These are phyloP conservation scores for Drosophila affinis DNA, from an alignment of 2,888 invertebrate genomes.

Conservation along the genomic window DNA sequence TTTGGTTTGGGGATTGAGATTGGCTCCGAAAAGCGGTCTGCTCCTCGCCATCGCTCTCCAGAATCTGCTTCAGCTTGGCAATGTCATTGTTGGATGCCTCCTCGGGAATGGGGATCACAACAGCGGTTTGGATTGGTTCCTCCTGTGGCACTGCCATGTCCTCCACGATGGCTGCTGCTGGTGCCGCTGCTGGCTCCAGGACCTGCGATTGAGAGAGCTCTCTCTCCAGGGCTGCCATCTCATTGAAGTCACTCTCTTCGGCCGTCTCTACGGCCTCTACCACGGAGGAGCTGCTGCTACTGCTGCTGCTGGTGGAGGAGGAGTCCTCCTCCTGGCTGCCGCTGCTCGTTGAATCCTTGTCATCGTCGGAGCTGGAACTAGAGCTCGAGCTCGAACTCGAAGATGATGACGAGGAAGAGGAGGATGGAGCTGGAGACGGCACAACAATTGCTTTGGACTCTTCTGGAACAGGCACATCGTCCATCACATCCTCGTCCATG, in stretches of 20 bases:
- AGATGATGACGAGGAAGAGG: slow-evolving; percentile 47
- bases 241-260: slow-evolving; percentile 74
- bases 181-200: slow-evolving; percentile 2
- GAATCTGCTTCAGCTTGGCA: slow-evolving; percentile 78
- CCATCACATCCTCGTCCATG: slow-evolving; percentile 22
- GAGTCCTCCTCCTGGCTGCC: slow-evolving; percentile 22
- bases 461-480: background rate
- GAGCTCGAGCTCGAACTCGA: slow-evolving; percentile 48
- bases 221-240: slow-evolving; percentile 76
- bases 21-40: background rate
- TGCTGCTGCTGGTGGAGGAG: slow-evolving; percentile 25
- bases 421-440: slow-evolving; percentile 25
- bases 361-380: slow-evolving; percentile 49
- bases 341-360: slow-evolving; percentile 26
- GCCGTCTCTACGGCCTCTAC: background rate
- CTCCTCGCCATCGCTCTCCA: slow-evolving; percentile 74
- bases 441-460: slow-evolving; percentile 2
- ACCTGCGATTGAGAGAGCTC: slow-evolving; percentile 66
- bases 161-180: slow-evolving; percentile 6
- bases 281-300: slow-evolving; percentile 21
- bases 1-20: background rate
- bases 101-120: background rate
- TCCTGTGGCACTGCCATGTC: background rate
- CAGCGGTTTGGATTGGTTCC: background rate
- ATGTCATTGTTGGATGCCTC: slow-evolving; percentile 68